A percentile compares a stretch with the other conserved stretches of the same genome.
Evolutionary conservation across 92 coral and sea anemone species (phyloP).

Genomic region (Pocillopora meandrina): DNA sequence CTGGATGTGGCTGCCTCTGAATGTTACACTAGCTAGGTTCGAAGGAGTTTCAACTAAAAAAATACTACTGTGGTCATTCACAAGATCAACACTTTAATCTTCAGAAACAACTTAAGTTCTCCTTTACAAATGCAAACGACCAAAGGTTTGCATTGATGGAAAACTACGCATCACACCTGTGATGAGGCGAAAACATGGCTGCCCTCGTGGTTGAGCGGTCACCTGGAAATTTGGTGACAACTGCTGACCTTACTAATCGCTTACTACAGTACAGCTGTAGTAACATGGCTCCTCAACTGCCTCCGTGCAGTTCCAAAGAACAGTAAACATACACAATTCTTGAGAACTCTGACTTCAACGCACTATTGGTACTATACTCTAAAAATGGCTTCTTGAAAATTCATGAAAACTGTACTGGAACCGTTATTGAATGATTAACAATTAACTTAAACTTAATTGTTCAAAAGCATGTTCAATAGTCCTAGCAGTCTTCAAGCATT

Average conservation of each 20-base stretch:
- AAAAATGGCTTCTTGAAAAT: neutral
- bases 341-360: neutral
- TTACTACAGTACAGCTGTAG: neutral
- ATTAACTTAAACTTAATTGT: neutral
- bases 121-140: no score
- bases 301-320: neutral
- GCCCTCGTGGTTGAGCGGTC: no score
- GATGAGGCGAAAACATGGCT: no score
- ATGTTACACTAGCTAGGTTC: neutral
- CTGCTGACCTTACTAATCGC: neutral
- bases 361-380: neutral
- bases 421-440: neutral
- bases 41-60: neutral
- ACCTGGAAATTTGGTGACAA: neutral
- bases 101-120: no score
- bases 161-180: no score
- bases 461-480: neutral
- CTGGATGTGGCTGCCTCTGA: neutral
- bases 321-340: neutral
- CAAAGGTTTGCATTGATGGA: no score
- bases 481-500: neutral
- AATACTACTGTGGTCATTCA: neutral
- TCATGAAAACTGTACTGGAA: conserved; percentile 1
- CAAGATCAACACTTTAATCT: neutral
- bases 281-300: conserved; percentile 16